phyloP scores from a whole-genome alignment of 2,113 vertebrate genomes.

The Hemicordylus capensis region DNA sequence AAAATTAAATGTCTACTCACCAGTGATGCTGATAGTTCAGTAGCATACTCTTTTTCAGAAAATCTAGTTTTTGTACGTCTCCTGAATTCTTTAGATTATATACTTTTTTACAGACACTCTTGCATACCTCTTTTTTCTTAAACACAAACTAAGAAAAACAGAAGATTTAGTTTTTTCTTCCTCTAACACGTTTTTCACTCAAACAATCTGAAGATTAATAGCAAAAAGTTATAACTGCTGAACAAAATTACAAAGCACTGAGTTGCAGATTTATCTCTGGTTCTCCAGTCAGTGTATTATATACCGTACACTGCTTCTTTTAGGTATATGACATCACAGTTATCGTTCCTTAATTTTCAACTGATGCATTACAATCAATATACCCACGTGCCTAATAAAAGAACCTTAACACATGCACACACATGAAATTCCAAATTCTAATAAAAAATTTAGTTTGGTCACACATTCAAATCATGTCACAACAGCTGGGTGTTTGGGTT shows the following conservation, averaged over 20 bases:
- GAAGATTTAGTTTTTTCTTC: background rate
- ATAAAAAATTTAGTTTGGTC: background rate
- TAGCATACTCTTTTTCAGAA: conserved; percentile 93
- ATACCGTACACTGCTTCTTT: too few relatives aligned
- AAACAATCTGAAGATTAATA: background rate
- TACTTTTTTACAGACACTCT: conserved; percentile 83
- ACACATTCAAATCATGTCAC: background rate
- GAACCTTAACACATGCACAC: background rate
- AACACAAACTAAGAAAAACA: conserved; percentile 83
- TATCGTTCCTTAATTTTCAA: too few relatives aligned
- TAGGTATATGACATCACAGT: too few relatives aligned
- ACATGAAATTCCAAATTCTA: background rate
- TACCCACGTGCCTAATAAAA: background rate
- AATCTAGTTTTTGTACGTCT: conserved; percentile 86
- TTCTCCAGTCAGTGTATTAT: background rate
- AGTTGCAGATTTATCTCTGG: background rate
- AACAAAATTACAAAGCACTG: background rate
- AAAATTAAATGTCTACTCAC: conserved; percentile 70
- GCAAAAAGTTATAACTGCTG: background rate
- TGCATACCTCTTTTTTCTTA: conserved; percentile 82
- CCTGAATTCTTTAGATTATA: conserved; percentile 79
- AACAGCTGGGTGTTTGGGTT: too few relatives aligned
- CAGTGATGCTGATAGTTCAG: conserved; percentile 97
- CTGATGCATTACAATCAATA: background rate
- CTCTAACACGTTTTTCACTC: background rate